Percentiles rank a stretch among this genome's conserved stretches.
phyloP scores from a whole-genome alignment of 1,140 invertebrate genomes.

The Hestina assimilis region DNA sequence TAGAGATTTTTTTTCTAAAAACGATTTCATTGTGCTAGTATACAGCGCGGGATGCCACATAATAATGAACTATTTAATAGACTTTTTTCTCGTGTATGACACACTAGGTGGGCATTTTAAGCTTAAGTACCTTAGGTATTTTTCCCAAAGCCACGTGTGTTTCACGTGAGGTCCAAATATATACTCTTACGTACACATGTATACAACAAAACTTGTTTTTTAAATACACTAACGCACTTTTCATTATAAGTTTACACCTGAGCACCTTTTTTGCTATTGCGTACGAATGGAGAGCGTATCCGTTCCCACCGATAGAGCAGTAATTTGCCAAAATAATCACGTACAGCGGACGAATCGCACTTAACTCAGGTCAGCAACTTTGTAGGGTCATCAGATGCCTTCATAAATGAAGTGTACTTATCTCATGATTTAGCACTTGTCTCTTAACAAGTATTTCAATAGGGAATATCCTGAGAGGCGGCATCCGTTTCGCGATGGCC shows the following conservation, averaged over 20 bases:
- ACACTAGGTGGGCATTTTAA: slow-evolving; percentile 4
- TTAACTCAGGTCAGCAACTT: slow-evolving; percentile 35
- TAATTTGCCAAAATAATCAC: slow-evolving; percentile 56
- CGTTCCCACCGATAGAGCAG: slow-evolving; percentile 48
- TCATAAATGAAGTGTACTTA: slow-evolving; percentile 24
- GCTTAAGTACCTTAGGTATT: not conserved
- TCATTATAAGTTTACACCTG: not conserved
- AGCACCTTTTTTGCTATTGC: slow-evolving; percentile 42
- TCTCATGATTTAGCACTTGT: slow-evolving; percentile 29
- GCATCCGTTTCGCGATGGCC: slow-evolving; percentile 36
- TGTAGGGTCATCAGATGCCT: slow-evolving; percentile 27
- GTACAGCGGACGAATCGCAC: slow-evolving; percentile 35
- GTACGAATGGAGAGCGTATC: slow-evolving; percentile 28
- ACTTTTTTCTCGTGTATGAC: not conserved
- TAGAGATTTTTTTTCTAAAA: too few relatives aligned
- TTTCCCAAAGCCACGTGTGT: not conserved
- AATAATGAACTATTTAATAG: not conserved
- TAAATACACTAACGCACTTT: slow-evolving; percentile 9
- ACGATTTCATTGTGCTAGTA: too few relatives aligned
- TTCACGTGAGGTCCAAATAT: slow-evolving; percentile 13
- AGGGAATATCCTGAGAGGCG: slow-evolving; percentile 39
- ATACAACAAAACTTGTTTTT: slow-evolving; percentile 4
- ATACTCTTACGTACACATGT: not conserved
- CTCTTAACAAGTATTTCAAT: slow-evolving; percentile 31
- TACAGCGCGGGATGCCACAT: too few relatives aligned